Evolutionary conservation across 2,113 vertebrate species (phyloP), one percentile per base, ranked within the genome.

Genomic region (Phrynocephalus versicolor): DNA sequence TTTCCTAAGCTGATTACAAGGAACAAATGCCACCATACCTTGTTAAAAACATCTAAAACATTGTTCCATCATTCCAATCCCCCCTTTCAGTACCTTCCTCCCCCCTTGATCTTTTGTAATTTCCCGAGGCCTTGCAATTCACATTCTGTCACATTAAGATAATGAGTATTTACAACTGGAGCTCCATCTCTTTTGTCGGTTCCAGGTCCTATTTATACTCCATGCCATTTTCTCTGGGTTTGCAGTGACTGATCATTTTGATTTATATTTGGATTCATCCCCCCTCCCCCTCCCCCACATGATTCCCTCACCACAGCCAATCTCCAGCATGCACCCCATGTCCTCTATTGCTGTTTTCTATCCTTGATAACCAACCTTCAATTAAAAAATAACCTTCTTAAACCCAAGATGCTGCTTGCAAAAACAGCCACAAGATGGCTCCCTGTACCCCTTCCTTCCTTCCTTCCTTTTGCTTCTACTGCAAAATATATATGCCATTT

Each of bases 381-480:
- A 85, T 81, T 8, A 1, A 87, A 83, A 72, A n/a, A 71, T 58
- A 45, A 64, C 37, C 58, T 83, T 0, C 12, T 85, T 64, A 91
- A 85, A 78, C 14, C 35, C 82, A 92, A 74, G 30, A 92, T 74
- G 74, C 78, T 87, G 3, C 62, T 80, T 65, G 33, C 0, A 64
- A 84, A 84, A 85, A 85, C 82, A 85, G 90, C 96, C 96, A 96
- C 96, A 94, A 96, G 96, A 92, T 95, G 96, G 96, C 96, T 96
- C 96, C 78, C 95, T 94, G 91, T 30, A 90, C 82, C 90, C 94
- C 94, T 94, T 93, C 89, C 94, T 89, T 76, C 10, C 2, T 21
- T 18, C 62, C 19, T 65, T 30, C 45, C 64, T 74, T 37, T 55
- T 27, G 70, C 25, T 13, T 57, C 2, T 19, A n/a, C 30, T 51